These are phyloP conservation scores for Drosophila sproati DNA, from an alignment of 1,140 invertebrate genomes.

Conservation along the genomic window DNA sequence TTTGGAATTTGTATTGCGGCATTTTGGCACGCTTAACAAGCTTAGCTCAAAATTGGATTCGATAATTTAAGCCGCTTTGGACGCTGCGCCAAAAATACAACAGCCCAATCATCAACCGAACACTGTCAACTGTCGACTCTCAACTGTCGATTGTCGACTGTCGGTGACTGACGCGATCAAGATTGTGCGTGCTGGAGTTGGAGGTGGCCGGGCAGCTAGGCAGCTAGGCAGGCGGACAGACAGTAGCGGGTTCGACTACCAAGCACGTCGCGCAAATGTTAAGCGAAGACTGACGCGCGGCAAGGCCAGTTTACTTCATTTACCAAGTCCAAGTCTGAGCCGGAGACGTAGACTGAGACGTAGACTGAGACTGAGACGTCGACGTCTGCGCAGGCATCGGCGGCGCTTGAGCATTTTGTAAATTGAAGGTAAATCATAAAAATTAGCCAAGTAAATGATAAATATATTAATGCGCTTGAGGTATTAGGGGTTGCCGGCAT, in stretches of 20 bases:
- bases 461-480: slow-evolving; percentile 6
- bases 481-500: slow-evolving; percentile 19
- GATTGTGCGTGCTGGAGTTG: slow-evolving; percentile 16
- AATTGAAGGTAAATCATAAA: slow-evolving; percentile 52
- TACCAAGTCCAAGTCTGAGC: slow-evolving; percentile 53
- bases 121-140: slow-evolving; percentile 8
- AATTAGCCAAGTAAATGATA: slow-evolving; percentile 5
- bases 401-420: slow-evolving; percentile 29
- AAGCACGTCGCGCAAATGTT: slow-evolving; percentile 60
- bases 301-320: slow-evolving; percentile 78
- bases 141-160: slow-evolving; percentile 10
- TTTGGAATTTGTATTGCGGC: slow-evolving; percentile 44
- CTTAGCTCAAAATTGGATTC: slow-evolving; percentile 52
- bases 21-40: slow-evolving; percentile 52
- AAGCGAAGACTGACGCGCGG: slow-evolving; percentile 70
- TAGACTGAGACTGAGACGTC: slow-evolving; percentile 16
- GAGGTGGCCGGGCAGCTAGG: not conserved
- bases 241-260: slow-evolving; percentile 15
- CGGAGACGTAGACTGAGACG: slow-evolving; percentile 13
- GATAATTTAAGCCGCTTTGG: slow-evolving; percentile 67
- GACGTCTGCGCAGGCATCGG: slow-evolving; percentile 7
- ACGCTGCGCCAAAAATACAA: slow-evolving; percentile 50
- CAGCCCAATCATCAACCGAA: slow-evolving; percentile 24
- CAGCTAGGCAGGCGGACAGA: too few species aligned
- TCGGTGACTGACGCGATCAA: slow-evolving; percentile 5